Evolutionary conservation across 2,888 invertebrate species (phyloP), one percentile per base, ranked within the genome.

Genomic region (Orthosia incerta): DNA sequence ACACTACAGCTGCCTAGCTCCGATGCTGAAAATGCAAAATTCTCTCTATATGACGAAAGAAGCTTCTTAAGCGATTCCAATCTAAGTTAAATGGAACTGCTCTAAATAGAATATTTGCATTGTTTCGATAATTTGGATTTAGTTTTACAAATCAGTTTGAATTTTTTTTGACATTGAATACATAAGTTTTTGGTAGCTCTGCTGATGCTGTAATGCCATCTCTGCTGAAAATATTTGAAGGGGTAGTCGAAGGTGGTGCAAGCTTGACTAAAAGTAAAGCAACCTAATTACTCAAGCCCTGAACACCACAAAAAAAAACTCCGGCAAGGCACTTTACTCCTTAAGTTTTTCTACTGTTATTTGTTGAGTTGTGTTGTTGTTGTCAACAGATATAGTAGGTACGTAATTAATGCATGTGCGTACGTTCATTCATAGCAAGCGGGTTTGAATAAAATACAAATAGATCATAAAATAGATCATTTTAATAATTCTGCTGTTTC

Each of bases 341-440:
- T 12, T 66, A 31, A 12, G 9, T 4, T 48, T 48, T 11, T 31
- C 3, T 31, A 3, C n/a, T n/a, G 4, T 53, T 31, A 20, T 31
- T 56, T 46, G 11, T 16, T 18, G 62, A 60, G 78, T 75, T 75
- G 57, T 74, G 73, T 81, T 74, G 57, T 59, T 76, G 71, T 74
- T 78, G 53, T 65, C 48, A 63, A 56, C n/a, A n/a, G 15, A 70
- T 55, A 55, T 31, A 31, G 57, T 62, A 70, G 53, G 48, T 59
- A 63, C 20, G 13, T 63, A 57, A 55, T 18, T 23, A 51, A 16
- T 50, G 56, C 39, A 64, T 72, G n/a, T 65, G 51, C 23, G 45
- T 51, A 39, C 39, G 20, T 39, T 50, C 39, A 31, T 69, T 63
- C n/a, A 26, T 55, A 55, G 20, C 18, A 66, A 60, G 13, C 45